Base-by-base conservation (phyloP, 2,113 vertebrate genomes). In the Notarius lentiginosus region DNA sequence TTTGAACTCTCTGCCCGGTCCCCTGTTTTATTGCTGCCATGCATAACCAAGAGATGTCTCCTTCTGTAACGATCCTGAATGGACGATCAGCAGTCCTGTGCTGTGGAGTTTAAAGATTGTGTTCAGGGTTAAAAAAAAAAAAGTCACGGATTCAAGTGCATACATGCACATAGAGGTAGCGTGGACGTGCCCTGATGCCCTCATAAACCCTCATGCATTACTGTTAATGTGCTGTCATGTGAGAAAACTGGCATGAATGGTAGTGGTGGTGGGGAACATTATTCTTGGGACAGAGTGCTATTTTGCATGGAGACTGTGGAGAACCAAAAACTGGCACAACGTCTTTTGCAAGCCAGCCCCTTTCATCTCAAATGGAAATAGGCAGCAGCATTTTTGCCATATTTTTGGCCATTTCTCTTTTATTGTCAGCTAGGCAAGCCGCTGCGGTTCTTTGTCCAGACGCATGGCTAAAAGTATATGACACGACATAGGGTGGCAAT, bases 261-360 rank as follows among this genome's bases (percentile, higher is more conserved):
- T 90, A 93, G 94, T 87, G 58, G 92, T 90, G 72, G 88, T 87
- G 87, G 91, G 91, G 93, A 94, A 94, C 91, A 92, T 94, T 94
- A 94, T 95, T 94, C 93, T 90, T 93, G 90, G 89, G 88, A 84
- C 92, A 90, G 85, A 93, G 93, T 94, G 93, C 93, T 95, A 94
- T 95, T 95, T 95, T 94, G 92, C 93, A 92, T 92, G 93, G 92
- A 94, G 94, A 93, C 94, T 94, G 94, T 90, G 91, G 92, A 94
- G 93, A 92, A 93, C 93, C 92, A 91, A 89, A 91, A 91, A 93
- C 94, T 93, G 93, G 94, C 93, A 92, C 93, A 93, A 91, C 92
- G 86, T 94, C 91, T 94, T 58, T 93, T 93, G 90, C 91, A 92
- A 92, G 91, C 92, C 91, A 93, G 91, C 92, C 91, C 93, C 58